Percentiles rank a stretch among this genome's conserved stretches.
These are phyloP conservation scores for Pristionchus exspectatus DNA, from an alignment of 2,888 invertebrate genomes.

Conservation along the genomic window DNA sequence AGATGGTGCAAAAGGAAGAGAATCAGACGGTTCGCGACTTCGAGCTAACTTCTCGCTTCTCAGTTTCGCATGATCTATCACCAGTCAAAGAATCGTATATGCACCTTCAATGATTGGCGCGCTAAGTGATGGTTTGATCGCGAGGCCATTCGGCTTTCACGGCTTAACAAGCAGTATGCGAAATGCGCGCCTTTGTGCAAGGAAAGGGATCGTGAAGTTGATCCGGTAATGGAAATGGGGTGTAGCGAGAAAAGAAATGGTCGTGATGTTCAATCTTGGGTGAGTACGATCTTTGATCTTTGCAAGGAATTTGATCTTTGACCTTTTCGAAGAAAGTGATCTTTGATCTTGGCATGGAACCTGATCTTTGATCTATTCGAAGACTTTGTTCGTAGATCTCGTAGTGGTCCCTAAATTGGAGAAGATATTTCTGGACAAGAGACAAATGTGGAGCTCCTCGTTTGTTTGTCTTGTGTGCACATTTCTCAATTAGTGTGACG, in stretches of 20 bases:
- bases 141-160: slow-evolving; percentile 8
- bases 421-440: neutral
- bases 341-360: no score
- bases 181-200: neutral
- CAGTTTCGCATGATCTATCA: neutral
- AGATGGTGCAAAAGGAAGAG: no score
- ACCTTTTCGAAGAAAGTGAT: no score
- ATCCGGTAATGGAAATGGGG: neutral
- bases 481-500: neutral
- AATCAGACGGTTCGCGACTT: no score
- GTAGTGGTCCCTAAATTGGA: neutral
- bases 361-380: no score
- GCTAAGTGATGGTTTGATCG: slow-evolving; percentile 1
- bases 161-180: neutral
- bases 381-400: neutral
- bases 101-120: neutral
- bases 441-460: neutral
- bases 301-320: neutral
- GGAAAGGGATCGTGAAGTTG: neutral
- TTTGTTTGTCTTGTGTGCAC: neutral
- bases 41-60: neutral
- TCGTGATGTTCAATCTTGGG: neutral
- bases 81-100: neutral
- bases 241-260: neutral
- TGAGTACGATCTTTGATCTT: neutral